Evolutionary conservation across 1,140 invertebrate genomes (phyloP).

Genomic region (Macrostomum lignano): DNA sequence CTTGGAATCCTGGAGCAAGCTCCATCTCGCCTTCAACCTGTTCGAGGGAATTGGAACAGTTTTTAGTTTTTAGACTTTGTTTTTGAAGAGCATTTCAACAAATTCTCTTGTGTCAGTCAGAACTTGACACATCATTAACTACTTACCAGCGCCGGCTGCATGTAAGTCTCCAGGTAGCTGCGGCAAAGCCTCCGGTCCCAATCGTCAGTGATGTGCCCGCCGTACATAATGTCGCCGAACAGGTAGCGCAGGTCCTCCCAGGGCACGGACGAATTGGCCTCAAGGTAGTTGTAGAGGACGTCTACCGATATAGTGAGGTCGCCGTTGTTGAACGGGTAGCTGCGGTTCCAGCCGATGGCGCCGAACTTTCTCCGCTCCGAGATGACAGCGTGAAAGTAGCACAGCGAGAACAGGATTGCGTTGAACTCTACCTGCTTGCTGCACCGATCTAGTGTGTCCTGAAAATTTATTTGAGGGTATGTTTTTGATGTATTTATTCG

Average conservation of each 20-base stretch:
- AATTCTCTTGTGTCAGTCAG: no score
- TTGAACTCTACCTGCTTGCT: conserved; percentile 79
- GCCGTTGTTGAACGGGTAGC: conserved; percentile 33
- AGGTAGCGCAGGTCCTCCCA: conserved; percentile 75
- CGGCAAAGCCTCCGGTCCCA: conserved; percentile 68
- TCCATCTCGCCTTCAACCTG: conserved; percentile 67
- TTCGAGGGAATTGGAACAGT: no score
- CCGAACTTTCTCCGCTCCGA: conserved; percentile 77
- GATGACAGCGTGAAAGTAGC: conserved; percentile 84
- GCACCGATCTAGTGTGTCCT: conserved; percentile 75
- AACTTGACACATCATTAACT: conserved; percentile 32
- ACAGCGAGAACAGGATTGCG: conserved; percentile 63
- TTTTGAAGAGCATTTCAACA: no score
- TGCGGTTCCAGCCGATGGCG: conserved; percentile 64
- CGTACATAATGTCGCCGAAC: conserved; percentile 92
- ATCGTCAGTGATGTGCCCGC: conserved; percentile 83
- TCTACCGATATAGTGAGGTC: conserved; percentile 74
- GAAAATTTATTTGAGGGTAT: no score
- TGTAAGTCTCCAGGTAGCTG: conserved; percentile 65
- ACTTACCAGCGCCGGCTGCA: conserved; percentile 52
- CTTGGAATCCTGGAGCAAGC: conserved; percentile 55
- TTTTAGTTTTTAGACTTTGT: no score
- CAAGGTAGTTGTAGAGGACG: conserved; percentile 73
- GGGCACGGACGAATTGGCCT: conserved; percentile 52
- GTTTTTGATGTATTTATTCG: no score